Evolutionary conservation across 1,140 invertebrate genomes (phyloP), one percentile per base, ranked within the genome.

Genomic region (Parapsyche elsis): DNA sequence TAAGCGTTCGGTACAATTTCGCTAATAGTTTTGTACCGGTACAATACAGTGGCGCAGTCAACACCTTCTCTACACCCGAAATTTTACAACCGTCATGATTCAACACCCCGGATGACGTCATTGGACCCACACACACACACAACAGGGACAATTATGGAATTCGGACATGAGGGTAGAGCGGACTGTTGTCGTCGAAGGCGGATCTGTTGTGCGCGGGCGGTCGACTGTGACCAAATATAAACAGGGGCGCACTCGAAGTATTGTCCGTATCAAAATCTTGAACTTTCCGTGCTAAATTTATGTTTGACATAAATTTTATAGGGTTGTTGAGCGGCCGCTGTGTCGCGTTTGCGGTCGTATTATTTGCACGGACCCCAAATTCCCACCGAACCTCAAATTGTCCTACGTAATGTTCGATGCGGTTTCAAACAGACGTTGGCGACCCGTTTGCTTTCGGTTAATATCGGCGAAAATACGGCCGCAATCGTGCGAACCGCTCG

Each of bases 91-190:
- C 7, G 30, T 38, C 30, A 38, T 38, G 30, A 38, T 38, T 38
- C 30, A 38, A 38, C 30, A 38, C 30, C 30, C 30, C 30, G 7
- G 30, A 7, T 38, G 30, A 38, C 30, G 30, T 38, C 30, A 38
- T 38, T 38, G 2, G 7, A 38, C 30, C 1, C 1, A 38, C 7
- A 38, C 7, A 38, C 7, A 38, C 64, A 10, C 64, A 67, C 5
- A 30, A 67, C 9, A 26, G 24, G 23, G 9, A 67, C 64, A 67
- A 67, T 67, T 67, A 67, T 26, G 64, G 64, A 67, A 67, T 67
- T 67, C 24, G 21, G 24, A 67, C 64, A 30, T 30, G 64, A 24
- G 64, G 64, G 64, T 67, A 26, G 64, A 53, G 16, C 16, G 10
- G 49, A 5, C 49, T 53, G 49, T 53, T 16, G 30, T 19, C 57